Base-by-base conservation (phyloP, 2,797 vertebrate species). In the Bradypus variegatus region DNA sequence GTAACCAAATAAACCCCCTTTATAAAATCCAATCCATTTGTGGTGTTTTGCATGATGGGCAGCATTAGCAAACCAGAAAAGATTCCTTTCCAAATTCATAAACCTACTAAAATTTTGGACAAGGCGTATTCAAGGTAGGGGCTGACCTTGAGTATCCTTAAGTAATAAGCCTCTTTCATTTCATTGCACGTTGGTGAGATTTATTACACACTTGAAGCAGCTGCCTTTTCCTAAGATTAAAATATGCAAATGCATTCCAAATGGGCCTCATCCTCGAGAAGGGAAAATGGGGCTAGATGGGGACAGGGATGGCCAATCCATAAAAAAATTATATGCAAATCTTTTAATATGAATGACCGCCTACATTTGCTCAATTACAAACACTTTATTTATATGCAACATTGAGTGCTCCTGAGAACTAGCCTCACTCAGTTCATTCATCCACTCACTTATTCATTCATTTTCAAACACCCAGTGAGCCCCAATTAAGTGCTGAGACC, bases 301-400 rank as follows among this genome's bases (percentile, higher is more conserved):
- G 77, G 27, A 29, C 18, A 70, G 69, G 23, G 27, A 23, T 38
- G 55, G 41, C 14, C 53, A 75, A 38, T 45, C 15, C 19, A 58
- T 33, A 80, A 90, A 90, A 76, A 36, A 88, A 53, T 72, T 76
- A 58, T 77, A 88, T 94, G 77, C 83, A 81, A 88, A 77, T 69
- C 29, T 89, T 94, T 73, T 70, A 72, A 50, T 82, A 50, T 88
- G 55, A 88, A 75, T 65, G n/a, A 55, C 70, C 84, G 45, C 50
- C 78, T 41, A 60, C 72, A 88, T 94, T 94, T 88, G 67, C 65
- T 50, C 38, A 83, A 15, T 38, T 45, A 87, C 78, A 91, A 88
- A 85, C 77, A 70, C 27, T 33, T 83, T 86, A n/a, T 88, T 88
- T 82, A 70, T 79, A 65, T 41, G 36, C 23, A 80, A 36, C 65